These are phyloP conservation scores for Capra hircus DNA, from an alignment of 2,113 vertebrate genomes.

Conservation along the genomic window DNA sequence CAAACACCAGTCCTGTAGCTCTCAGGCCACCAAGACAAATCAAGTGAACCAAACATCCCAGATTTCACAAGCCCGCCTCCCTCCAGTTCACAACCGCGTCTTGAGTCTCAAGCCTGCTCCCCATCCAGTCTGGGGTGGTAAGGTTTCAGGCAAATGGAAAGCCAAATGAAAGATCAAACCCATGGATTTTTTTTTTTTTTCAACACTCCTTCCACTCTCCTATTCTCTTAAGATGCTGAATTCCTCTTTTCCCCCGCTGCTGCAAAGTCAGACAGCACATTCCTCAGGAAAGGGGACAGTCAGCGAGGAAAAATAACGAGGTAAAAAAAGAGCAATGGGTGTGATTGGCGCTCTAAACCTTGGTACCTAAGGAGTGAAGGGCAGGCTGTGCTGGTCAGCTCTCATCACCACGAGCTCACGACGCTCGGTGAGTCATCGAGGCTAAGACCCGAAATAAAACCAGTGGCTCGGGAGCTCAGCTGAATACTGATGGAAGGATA, in stretches of 20 bases:
- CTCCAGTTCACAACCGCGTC: neutral
- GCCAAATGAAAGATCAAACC: neutral
- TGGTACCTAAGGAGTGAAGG: neutral
- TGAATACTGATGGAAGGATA: neutral
- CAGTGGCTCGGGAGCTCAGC: neutral
- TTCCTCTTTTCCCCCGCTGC: neutral
- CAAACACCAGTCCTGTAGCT: neutral
- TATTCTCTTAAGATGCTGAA: neutral
- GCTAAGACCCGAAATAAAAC: neutral
- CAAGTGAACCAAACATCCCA: neutral
- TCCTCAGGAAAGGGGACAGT: neutral
- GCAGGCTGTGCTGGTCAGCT: neutral
- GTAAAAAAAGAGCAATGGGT: neutral
- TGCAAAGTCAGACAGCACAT: neutral
- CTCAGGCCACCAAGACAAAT: neutral
- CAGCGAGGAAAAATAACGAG: neutral
- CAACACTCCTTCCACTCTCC: neutral
- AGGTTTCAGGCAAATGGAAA: neutral
- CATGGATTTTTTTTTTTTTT: neutral
- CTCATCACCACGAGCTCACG: neutral
- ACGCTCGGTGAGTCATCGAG: conserved; percentile 37
- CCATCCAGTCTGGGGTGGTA: neutral
- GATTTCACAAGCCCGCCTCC: neutral
- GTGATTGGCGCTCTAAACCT: neutral
- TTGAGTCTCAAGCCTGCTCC: neutral